Evolutionary conservation across 1,140 invertebrate genomes (phyloP), one percentile per base, ranked within the genome.

Genomic region (Diorhabda carinulata): DNA sequence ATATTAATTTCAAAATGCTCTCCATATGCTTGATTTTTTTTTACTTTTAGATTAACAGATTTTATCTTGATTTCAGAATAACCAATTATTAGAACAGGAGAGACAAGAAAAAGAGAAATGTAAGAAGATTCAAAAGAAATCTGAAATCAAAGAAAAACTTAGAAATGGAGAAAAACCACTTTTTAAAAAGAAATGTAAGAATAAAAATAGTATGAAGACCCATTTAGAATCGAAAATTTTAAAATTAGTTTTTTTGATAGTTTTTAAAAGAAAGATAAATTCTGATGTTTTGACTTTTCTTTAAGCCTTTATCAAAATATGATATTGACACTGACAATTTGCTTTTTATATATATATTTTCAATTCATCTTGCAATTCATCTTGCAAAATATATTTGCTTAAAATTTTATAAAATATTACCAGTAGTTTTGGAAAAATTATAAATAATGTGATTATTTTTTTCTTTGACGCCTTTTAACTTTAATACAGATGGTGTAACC

Each of bases 181-280:
- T 44, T 93, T 88, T 75, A 85, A 90, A 66, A 94, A 90, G 77
- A 95, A 94, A 87, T 91, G 93, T 95, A 87, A 87, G 85, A 83
- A 70, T 61, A 59, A 40, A 62, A 25, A 25, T 25, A 25, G 25
- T 25, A 25, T 25, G 25, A 25, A 25, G 25, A 25, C 25, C 1
- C 25, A 25, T 25, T 25, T 25, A 25, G 25, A 25, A 25, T 25
- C 25, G 25, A 25, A 0, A 25, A 1, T 25, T 25, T 25, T 25
- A 25, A 25, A 25, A 25, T 25, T 25, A 25, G 25, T n/a, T n/a
- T n/a, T n/a, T n/a, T n/a, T n/a, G n/a, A n/a, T n/a, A n/a, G n/a
- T n/a, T n/a, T n/a, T n/a, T n/a, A n/a, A n/a, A n/a, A n/a, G n/a
- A n/a, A n/a, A n/a, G n/a, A n/a, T n/a, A n/a, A n/a, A n/a, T n/a